Evolutionary conservation across 2,797 vertebrate genomes (phyloP).

Genomic region (Sardinella longiceps): DNA sequence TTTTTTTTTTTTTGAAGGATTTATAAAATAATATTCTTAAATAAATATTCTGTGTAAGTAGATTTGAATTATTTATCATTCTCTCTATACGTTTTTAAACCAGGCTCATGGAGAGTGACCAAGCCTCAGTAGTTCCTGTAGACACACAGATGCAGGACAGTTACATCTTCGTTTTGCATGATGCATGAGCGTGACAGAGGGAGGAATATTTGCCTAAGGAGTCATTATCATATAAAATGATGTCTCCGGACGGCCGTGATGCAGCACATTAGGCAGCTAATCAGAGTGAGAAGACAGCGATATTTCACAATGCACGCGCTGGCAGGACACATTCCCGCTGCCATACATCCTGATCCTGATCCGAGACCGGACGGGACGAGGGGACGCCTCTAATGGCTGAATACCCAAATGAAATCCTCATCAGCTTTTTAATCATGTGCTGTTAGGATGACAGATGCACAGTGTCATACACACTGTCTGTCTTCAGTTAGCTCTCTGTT

Average conservation of each 20-base stretch:
- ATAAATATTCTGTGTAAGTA: no score
- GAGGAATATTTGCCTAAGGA: conserved; percentile 31
- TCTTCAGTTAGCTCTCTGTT: not conserved
- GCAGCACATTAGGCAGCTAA: conserved; percentile 78
- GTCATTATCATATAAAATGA: conserved; percentile 53
- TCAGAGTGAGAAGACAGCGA: conserved; percentile 68
- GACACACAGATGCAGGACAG: not conserved
- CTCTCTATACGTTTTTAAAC: not conserved
- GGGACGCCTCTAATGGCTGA: conserved; percentile 29
- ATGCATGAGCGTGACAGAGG: conserved; percentile 44
- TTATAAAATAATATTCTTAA: no score
- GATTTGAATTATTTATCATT: not conserved
- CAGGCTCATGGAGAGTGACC: not conserved
- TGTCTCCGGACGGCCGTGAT: conserved; percentile 63
- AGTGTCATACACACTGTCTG: not conserved
- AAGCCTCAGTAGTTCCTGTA: not conserved
- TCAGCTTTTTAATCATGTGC: conserved; percentile 21
- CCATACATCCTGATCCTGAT: conserved; percentile 72
- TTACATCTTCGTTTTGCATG: conserved; percentile 19
- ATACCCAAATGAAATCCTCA: not conserved
- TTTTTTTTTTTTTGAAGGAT: not conserved
- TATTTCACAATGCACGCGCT: conserved; percentile 67
- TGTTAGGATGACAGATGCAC: not conserved
- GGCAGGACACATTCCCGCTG: conserved; percentile 53
- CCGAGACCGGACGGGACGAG: no score